These are phyloP conservation scores for Anguilla anguilla DNA, from an alignment of 2,797 vertebrate genomes.

Conservation along the genomic window DNA sequence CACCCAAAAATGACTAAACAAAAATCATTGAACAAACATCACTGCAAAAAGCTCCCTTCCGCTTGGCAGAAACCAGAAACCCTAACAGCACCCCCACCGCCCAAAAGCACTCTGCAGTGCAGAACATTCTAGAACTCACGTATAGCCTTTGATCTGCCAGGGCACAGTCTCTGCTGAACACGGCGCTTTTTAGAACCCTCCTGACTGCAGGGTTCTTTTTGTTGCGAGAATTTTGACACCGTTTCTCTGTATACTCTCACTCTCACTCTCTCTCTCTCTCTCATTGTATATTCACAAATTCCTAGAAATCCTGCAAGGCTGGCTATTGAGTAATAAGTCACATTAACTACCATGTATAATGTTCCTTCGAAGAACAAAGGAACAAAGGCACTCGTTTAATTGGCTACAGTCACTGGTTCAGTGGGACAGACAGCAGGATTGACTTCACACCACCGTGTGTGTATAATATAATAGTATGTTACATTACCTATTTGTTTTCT, in stretches of 20 bases:
- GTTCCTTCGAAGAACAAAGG: neutral
- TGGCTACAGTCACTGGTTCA: neutral
- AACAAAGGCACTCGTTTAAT: neutral
- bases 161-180: neutral
- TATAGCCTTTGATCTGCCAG: neutral
- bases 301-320: neutral
- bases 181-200: neutral
- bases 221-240: neutral
- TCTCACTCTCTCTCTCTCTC: neutral
- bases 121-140: slow-evolving; percentile 4
- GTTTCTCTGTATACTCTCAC: neutral
- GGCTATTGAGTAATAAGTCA: neutral
- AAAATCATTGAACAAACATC: neutral
- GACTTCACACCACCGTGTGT: neutral
- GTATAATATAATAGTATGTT: neutral
- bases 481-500: neutral
- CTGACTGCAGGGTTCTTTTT: neutral
- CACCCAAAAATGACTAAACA: neutral
- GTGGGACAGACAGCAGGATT: neutral
- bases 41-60: neutral
- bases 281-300: neutral
- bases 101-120: neutral
- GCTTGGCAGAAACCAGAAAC: slow-evolving; percentile 1
- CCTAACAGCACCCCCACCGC: neutral
- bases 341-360: neutral